Percentiles rank a stretch among this genome's conserved stretches.
Conservation (phyloP, 2,888 invertebrate genomes). For the Ormia ochracea region DNA sequence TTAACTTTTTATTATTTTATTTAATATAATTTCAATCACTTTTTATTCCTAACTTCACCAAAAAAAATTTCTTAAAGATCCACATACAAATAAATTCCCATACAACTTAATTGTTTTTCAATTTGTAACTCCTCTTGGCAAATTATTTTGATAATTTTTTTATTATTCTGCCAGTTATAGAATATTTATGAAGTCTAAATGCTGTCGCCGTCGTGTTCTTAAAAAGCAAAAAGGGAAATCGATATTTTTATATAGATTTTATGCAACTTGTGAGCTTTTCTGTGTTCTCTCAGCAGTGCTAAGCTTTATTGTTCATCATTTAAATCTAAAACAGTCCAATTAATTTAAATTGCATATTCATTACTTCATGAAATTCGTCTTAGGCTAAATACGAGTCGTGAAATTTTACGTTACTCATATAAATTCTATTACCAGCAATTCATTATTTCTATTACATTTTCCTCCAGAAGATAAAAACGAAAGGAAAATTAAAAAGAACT, state of each 20-base stretch:
- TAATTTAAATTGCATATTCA: conserved; percentile 14
- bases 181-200: too few relatives aligned
- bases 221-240: not conserved
- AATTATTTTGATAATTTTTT: conserved; percentile 33
- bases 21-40: not conserved
- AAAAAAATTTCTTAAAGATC: not conserved
- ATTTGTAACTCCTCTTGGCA: conserved; percentile 45
- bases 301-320: not conserved
- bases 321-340: conserved; percentile 17
- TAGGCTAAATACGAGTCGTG: not conserved
- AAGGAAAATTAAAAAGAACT: conserved; percentile 6
- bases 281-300: not conserved
- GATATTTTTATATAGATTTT: not conserved
- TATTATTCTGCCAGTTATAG: too few relatives aligned
- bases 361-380: not conserved
- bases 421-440: conserved; percentile 45
- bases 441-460: conserved; percentile 31
- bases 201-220: too few relatives aligned
- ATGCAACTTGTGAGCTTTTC: not conserved
- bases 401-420: conserved; percentile 11
- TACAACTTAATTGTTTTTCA: conserved; percentile 43
- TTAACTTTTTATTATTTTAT: not conserved
- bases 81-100: conserved; percentile 5
- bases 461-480: not conserved
- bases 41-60: not conserved